Percentiles rank a stretch among this genome's conserved stretches.
phyloP scores from a whole-genome alignment of 2,797 vertebrate genomes.

The Sebastes steindachneri region DNA sequence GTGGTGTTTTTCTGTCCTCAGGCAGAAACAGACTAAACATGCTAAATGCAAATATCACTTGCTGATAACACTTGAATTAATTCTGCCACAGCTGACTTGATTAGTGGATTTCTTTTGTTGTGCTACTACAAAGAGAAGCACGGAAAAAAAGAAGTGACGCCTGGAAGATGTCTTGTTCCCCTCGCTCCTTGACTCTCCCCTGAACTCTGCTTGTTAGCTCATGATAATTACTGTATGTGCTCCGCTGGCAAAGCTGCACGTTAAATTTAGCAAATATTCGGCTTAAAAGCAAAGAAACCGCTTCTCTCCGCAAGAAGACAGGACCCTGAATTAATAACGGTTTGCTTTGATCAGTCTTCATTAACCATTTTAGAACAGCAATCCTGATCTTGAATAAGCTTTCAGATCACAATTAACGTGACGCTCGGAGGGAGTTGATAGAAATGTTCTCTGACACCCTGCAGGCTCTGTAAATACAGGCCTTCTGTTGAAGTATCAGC shows the following conservation, averaged over 20 bases:
- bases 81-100: not conserved
- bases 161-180: not conserved
- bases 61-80: not conserved
- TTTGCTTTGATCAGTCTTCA: not conserved
- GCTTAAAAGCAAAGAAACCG: not conserved
- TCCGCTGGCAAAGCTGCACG: constrained; percentile 6
- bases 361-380: not conserved
- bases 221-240: constrained; percentile 30
- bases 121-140: not conserved
- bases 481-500: not conserved
- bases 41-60: not conserved
- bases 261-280: constrained; percentile 31
- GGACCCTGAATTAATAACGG: not conserved
- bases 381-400: not conserved
- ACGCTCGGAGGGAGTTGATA: not conserved
- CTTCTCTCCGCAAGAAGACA: not conserved
- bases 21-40: not conserved
- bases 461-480: not conserved
- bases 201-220: constrained; percentile 40
- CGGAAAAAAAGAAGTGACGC: not conserved
- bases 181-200: not conserved
- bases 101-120: not conserved
- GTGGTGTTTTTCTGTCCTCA: not conserved
- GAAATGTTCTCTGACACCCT: not conserved
- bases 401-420: not conserved